Conservation (phyloP, 2,797 vertebrate genomes). For the Tenualosa ilisha region DNA sequence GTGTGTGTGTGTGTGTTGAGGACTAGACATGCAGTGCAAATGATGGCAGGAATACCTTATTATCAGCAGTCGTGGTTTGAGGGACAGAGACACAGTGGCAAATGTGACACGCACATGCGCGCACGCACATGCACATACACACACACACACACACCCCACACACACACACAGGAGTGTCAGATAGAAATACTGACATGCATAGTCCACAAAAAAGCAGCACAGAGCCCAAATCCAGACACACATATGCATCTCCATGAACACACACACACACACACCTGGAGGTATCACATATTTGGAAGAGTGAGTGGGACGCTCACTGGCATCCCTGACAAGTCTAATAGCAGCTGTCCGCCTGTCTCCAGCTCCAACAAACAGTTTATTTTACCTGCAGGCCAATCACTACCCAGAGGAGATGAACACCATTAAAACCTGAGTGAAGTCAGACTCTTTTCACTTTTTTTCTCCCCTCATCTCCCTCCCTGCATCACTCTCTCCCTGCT, state of each 20-base stretch:
- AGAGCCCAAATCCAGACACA: not conserved
- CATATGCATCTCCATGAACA: not conserved
- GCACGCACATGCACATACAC: not conserved
- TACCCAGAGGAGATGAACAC: conserved; percentile 14
- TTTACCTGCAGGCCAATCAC: conserved; percentile 26
- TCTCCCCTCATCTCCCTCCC: not conserved
- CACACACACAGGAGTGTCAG: not conserved
- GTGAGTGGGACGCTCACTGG: conserved; percentile 10
- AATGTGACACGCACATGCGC: not conserved
- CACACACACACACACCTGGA: conserved; percentile 4
- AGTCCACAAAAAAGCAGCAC: not conserved
- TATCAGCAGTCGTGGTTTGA: not conserved
- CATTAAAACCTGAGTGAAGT: not conserved
- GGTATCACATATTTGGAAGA: conserved; percentile 2
- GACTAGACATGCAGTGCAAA: not conserved
- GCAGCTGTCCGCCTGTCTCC: conserved; percentile 28
- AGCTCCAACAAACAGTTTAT: conserved; percentile 26
- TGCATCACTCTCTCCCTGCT: not conserved
- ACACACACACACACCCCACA: not conserved
- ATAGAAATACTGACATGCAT: not conserved
- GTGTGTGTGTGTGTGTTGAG: not conserved
- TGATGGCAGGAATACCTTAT: not conserved
- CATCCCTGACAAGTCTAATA: conserved; percentile 30
- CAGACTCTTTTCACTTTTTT: not conserved
- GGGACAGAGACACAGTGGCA: not conserved